A percentile compares a stretch with the other conserved stretches of the same genome.
Evolutionary conservation across 2,797 vertebrate genomes (phyloP).

Genomic region (Simalia tracyae): DNA sequence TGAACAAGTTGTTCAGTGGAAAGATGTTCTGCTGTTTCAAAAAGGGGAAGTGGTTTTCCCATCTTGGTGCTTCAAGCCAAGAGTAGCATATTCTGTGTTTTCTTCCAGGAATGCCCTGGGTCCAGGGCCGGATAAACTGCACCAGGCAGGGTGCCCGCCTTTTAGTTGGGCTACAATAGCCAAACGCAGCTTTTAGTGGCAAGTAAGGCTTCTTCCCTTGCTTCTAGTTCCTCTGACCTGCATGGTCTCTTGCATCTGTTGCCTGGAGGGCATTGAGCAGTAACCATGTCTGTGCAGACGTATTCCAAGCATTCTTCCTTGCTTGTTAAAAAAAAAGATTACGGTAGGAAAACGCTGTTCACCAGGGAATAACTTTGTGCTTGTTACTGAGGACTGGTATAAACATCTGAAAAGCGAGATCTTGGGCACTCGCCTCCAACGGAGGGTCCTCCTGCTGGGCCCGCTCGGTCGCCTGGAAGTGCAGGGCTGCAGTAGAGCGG

Average conservation of each 20-base stretch:
- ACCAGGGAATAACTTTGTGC: neutral
- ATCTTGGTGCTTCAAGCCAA: neutral
- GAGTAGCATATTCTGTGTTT: neutral
- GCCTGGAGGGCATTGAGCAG: neutral
- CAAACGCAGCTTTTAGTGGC: too few relatives aligned
- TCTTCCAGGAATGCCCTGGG: neutral
- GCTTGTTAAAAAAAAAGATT: neutral
- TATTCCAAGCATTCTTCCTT: neutral
- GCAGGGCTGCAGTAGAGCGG: too few relatives aligned
- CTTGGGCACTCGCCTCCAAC: neutral
- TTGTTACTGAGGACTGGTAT: neutral
- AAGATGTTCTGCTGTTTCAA: neutral
- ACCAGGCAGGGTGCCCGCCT: neutral
- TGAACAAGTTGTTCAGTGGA: neutral
- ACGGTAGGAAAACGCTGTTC: neutral
- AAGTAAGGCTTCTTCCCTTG: neutral
- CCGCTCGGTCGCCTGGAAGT: neutral
- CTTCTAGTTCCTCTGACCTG: neutral
- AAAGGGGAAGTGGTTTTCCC: neutral
- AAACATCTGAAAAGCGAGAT: neutral
- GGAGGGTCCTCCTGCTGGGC: neutral
- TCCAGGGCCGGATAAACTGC: neutral
- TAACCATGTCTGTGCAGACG: too few relatives aligned
- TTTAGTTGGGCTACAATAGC: neutral
- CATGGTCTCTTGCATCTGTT: neutral